These are phyloP conservation scores for Lymantria dispar DNA, from an alignment of 2,888 invertebrate genomes.

Conservation along the genomic window DNA sequence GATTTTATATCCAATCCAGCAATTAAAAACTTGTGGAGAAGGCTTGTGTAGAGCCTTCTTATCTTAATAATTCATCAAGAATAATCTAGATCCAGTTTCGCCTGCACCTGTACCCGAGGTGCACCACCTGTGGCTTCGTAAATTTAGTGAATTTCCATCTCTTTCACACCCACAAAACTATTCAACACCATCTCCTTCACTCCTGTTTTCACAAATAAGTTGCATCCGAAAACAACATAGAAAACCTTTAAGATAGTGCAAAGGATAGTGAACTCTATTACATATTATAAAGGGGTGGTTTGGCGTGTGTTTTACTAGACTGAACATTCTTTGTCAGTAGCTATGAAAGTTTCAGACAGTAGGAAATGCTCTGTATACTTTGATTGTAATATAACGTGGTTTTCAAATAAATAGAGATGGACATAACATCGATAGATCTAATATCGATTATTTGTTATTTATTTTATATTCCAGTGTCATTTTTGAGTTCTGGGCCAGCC, in stretches of 20 bases:
- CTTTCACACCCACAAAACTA: constrained; percentile 39
- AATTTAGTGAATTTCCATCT: constrained; percentile 73
- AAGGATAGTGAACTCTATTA: constrained; percentile 39
- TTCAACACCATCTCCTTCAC: constrained; percentile 49
- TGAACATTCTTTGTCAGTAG: constrained; percentile 63
- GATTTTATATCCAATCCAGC: background rate
- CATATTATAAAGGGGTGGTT: constrained; percentile 30
- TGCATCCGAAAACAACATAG: constrained; percentile 81
- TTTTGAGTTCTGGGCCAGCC: no score
- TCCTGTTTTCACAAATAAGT: constrained; percentile 81
- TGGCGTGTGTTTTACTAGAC: constrained; percentile 23
- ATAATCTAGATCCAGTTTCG: constrained; percentile 32
- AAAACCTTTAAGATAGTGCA: constrained; percentile 52
- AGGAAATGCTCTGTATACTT: constrained; percentile 72
- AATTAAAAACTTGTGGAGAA: background rate
- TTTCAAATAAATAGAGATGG: constrained; percentile 70
- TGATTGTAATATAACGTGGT: constrained; percentile 78
- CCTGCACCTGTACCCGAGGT: constrained; percentile 69
- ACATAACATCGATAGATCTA: background rate
- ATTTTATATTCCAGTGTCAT: no score
- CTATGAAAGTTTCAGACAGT: constrained; percentile 66
- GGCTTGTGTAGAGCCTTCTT: no score
- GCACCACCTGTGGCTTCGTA: constrained; percentile 81
- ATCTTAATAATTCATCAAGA: background rate
- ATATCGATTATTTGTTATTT: background rate